Evolutionary conservation across 2,888 invertebrate genomes (phyloP).

Genomic region (Cremastinae sp.): DNA sequence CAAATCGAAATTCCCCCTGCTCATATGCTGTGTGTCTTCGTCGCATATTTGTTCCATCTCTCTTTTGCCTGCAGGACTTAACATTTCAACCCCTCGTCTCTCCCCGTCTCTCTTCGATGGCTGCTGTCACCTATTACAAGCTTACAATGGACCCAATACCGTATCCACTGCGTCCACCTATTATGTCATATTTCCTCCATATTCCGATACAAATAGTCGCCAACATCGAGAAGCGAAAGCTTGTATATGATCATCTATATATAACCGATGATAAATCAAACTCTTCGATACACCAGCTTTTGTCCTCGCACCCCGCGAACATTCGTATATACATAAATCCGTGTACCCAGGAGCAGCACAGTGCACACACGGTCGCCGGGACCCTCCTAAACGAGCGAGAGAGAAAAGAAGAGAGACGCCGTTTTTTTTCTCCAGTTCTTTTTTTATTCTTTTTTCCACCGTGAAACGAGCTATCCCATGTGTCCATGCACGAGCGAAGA

Average conservation of each 20-base stretch:
- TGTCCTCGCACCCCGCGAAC: slow-evolving; percentile 64
- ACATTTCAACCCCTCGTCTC: slow-evolving; percentile 27
- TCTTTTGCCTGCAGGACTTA: slow-evolving; percentile 56
- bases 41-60: slow-evolving; percentile 60
- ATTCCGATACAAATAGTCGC: slow-evolving; percentile 78
- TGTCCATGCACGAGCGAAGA: slow-evolving; percentile 67
- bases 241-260: slow-evolving; percentile 31
- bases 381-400: slow-evolving; percentile 25
- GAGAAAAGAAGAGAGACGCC: slow-evolving; percentile 29
- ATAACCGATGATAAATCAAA: slow-evolving; percentile 78
- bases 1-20: slow-evolving; percentile 63
- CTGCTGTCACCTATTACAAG: slow-evolving; percentile 77
- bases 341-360: no score
- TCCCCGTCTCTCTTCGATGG: slow-evolving; percentile 50
- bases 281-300: slow-evolving; percentile 71
- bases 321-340: slow-evolving; percentile 24
- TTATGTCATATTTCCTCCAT: slow-evolving; percentile 79
- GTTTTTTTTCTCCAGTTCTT: slow-evolving; percentile 47
- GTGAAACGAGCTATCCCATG: slow-evolving; percentile 73
- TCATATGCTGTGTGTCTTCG: no score
- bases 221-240: slow-evolving; percentile 21
- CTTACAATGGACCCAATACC: slow-evolving; percentile 76
- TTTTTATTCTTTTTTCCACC: slow-evolving; percentile 54
- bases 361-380: slow-evolving; percentile 35
- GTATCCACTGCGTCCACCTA: slow-evolving; percentile 75